Evolutionary conservation across 92 coral and sea anemone species (phyloP).

Genomic region (Zoanthus solanderi): DNA sequence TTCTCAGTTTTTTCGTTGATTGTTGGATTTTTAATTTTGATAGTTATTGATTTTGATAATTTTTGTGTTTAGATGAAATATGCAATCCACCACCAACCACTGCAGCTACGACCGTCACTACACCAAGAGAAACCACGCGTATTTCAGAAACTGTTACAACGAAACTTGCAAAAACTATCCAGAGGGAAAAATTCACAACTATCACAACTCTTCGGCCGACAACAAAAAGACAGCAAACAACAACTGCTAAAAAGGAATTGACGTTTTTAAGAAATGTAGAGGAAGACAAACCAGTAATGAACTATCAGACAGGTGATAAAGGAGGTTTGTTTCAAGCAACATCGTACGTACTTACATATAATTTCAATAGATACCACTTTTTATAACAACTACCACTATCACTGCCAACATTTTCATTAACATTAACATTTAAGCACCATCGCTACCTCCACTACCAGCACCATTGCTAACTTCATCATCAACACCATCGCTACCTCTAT

Average conservation of each 20-base stretch:
- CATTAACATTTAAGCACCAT: too few relatives aligned
- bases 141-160: background rate
- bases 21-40: background rate
- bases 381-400: too few relatives aligned
- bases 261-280: background rate
- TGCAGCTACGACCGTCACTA: background rate
- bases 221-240: background rate
- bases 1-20: background rate
- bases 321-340: conserved; percentile 30
- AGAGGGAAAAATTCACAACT: background rate
- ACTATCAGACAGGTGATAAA: conserved; percentile 23
- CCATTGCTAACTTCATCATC: too few relatives aligned
- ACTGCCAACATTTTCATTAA: too few relatives aligned
- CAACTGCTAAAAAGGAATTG: background rate
- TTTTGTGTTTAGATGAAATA: conserved; percentile 11
- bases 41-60: too few relatives aligned
- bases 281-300: background rate
- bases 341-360: background rate
- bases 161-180: background rate
- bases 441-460: too few relatives aligned
- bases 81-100: conserved; percentile 25
- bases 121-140: background rate
- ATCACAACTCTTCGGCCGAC: background rate
- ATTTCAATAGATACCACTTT: too few relatives aligned
- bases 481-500: too few relatives aligned